These are phyloP conservation scores for Engraulis encrasicolus DNA, from an alignment of 2,113 vertebrate genomes.

Conservation along the genomic window DNA sequence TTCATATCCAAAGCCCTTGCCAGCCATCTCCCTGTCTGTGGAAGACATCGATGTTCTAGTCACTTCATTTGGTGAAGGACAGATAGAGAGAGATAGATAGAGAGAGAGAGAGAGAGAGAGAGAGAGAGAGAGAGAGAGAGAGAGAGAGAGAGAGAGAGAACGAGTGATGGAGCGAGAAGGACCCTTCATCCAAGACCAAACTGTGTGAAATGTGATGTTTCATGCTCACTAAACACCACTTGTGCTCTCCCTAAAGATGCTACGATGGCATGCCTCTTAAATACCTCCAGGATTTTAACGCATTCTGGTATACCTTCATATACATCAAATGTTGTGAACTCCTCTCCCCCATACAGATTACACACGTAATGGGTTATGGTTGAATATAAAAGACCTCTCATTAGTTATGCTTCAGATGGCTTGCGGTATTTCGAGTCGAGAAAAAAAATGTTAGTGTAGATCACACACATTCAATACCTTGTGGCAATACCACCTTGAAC, in stretches of 20 bases:
- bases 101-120: slow-evolving; percentile 22
- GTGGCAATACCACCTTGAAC: not conserved
- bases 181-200: not conserved
- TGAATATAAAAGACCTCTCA: not conserved
- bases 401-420: not conserved
- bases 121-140: no score
- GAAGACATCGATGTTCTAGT: not conserved
- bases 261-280: not conserved
- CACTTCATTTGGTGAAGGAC: not conserved
- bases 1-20: not conserved
- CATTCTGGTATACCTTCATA: not conserved
- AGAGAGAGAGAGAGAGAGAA: not conserved
- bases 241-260: not conserved
- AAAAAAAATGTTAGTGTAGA: not conserved
- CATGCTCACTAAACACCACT: slow-evolving; percentile 12
- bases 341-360: not conserved
- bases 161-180: slow-evolving; percentile 6
- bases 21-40: not conserved
- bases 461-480: not conserved
- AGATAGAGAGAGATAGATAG: not conserved
- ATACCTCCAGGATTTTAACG: not conserved
- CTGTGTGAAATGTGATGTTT: slow-evolving; percentile 7
- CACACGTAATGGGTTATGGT: not conserved
- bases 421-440: not conserved
- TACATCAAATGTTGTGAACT: not conserved